Evolutionary conservation across 1,140 invertebrate species (phyloP), one percentile per base, ranked within the genome.

Genomic region (Drosophila teissieri): DNA sequence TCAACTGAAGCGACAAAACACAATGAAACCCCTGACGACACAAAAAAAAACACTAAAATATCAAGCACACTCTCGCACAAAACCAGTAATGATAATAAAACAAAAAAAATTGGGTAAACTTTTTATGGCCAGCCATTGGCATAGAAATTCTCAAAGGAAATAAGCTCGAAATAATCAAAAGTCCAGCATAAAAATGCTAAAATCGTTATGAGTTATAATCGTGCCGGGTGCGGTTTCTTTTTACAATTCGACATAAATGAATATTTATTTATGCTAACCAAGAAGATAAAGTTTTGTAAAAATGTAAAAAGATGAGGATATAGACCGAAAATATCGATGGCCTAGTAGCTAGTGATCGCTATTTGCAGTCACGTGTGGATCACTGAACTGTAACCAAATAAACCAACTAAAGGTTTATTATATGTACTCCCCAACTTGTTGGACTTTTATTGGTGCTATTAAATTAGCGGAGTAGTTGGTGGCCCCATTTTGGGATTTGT

Each of bases 1-100:
- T 83, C 80, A 84, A 83, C 68, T 83, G 80, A 80, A 85, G 77
- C 72, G 44, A 63, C 44, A 70, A 69, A 55, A 56, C 27, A 68
- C 67, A 68, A 70, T 55, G 64, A 45, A 64, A 34, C 15, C 19
- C 34, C 68, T 17, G 53, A 51, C 8, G n/a, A 36, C 48, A 34
- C 54, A 70, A 42, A 17, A 15, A 46, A 70, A 61, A 53, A 34
- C 11, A 19, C 31, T 31, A 8, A 31, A 31, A 31, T 31, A 31
- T 31, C 31, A 36, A 61, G 36, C 37, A 55, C 31, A 34, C 17
- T 56, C 34, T 5, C 17, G 15, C 19, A 65, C 54, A 51, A 52
- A 52, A 17, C 27, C 37, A 46, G 46, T 37, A 68, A 39, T 68
- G 17, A 39, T 37, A 51, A 53, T 34, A 54, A 39, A 37, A 45